These are phyloP conservation scores for Geotrypetes seraphini DNA, from an alignment of 2,797 vertebrate genomes.

Conservation along the genomic window DNA sequence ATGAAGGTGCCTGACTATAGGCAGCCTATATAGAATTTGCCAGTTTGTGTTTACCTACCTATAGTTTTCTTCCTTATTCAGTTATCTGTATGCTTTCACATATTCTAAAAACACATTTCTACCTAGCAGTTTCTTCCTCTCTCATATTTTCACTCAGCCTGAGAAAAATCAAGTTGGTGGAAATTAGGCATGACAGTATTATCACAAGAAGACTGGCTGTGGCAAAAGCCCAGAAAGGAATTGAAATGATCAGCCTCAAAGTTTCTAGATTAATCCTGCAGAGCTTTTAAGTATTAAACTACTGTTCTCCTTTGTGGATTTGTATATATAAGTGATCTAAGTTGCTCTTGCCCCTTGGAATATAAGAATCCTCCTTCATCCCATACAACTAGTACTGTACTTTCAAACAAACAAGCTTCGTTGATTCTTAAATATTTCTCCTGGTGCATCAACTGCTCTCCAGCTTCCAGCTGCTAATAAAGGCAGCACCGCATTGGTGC, in stretches of 20 bases:
- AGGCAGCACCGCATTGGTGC: background rate
- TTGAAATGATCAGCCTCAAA: background rate
- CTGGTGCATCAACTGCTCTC: constrained; percentile 3
- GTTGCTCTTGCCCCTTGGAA: constrained; percentile 9
- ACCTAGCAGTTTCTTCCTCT: constrained; percentile 15
- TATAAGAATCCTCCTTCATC: background rate
- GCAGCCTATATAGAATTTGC: too few relatives aligned
- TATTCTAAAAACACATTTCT: constrained; percentile 12
- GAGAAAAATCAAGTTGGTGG: constrained; percentile 9
- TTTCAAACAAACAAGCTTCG: constrained; percentile 7
- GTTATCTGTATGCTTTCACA: too few relatives aligned
- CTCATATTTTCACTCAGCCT: constrained; percentile 18
- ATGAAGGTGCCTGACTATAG: too few relatives aligned
- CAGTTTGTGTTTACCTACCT: too few relatives aligned
- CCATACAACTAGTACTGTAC: background rate
- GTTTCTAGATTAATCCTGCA: constrained; percentile 18
- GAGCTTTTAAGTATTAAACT: constrained; percentile 10
- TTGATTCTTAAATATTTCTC: constrained; percentile 12
- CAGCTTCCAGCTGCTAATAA: background rate
- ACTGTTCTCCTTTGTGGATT: background rate
- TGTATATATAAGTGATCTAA: constrained; percentile 19
- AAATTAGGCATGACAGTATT: constrained; percentile 18
- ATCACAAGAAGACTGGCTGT: constrained; percentile 2
- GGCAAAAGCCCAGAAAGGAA: constrained; percentile 8
- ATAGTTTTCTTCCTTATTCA: too few relatives aligned